phyloP scores from a whole-genome alignment of 2,113 vertebrate species.

The Dendrocopos noguchii region DNA sequence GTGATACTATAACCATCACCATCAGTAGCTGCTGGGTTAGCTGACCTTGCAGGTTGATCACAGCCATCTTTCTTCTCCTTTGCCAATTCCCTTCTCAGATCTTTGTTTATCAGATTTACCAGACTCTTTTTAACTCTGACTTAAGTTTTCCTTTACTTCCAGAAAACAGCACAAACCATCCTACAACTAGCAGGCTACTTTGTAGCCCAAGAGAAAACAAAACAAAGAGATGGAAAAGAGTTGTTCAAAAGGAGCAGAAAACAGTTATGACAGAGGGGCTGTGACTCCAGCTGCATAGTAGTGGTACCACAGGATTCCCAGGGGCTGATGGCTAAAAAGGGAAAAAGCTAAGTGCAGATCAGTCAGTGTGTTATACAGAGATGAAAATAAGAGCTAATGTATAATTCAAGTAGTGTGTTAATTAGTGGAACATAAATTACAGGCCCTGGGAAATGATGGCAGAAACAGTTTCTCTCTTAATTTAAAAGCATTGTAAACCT shows the following conservation, averaged over 20 bases:
- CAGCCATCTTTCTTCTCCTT: accelerated
- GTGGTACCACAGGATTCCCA: neutral
- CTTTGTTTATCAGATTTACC: neutral
- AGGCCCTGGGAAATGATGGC: neutral
- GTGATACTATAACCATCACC: no score
- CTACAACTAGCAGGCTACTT: neutral
- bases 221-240: neutral
- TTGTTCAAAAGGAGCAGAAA: neutral
- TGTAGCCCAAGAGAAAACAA: neutral
- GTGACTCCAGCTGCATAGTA: neutral
- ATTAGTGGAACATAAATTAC: neutral
- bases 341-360: neutral
- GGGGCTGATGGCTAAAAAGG: neutral
- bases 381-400: neutral
- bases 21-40: neutral
- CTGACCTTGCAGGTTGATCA: neutral
- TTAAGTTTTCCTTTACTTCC: neutral
- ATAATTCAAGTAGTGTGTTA: neutral
- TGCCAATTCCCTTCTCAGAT: neutral
- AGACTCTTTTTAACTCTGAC: neutral
- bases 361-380: neutral
- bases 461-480: constrained; percentile 9
- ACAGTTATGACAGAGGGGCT: neutral
- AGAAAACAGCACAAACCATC: neutral
- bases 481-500: constrained; percentile 3